These are phyloP conservation scores for Agrochola lota DNA, from an alignment of 2,888 invertebrate species.

Conservation along the genomic window DNA sequence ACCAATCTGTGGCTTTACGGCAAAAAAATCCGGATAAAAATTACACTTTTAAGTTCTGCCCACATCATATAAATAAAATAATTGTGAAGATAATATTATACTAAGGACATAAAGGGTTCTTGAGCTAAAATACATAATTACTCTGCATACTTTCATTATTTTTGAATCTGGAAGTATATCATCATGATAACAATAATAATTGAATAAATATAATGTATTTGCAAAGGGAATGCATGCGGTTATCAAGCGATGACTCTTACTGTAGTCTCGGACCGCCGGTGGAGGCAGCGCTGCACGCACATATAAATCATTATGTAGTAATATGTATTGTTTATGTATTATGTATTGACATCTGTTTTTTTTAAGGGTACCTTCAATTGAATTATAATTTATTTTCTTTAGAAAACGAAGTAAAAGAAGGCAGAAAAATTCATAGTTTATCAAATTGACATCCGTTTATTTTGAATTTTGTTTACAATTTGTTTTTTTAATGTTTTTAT, in stretches of 20 bases:
- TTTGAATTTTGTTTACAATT: too few relatives aligned
- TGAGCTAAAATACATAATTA: neutral
- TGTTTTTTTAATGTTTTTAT: too few relatives aligned
- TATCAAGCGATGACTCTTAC: slow-evolving; percentile 76
- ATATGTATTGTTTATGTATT: slow-evolving; percentile 1
- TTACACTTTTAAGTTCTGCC: neutral
- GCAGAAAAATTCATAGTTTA: too few relatives aligned
- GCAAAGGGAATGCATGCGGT: slow-evolving; percentile 72
- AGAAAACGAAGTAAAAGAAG: too few relatives aligned
- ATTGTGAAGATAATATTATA: slow-evolving; percentile 11
- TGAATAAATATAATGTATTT: neutral
- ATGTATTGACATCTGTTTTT: neutral
- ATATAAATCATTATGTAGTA: slow-evolving; percentile 61
- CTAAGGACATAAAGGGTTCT: neutral
- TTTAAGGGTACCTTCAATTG: slow-evolving; percentile 2
- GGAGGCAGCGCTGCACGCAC: slow-evolving; percentile 80
- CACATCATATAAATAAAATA: neutral
- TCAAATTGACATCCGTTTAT: too few relatives aligned
- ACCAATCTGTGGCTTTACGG: too few relatives aligned
- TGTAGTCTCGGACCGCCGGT: slow-evolving; percentile 80
- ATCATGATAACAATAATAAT: neutral
- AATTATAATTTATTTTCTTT: too few relatives aligned
- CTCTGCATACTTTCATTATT: neutral
- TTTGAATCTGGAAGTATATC: neutral
- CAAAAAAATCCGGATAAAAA: neutral